Base-by-base conservation (phyloP, 2,888 invertebrate species). In the Phragmatobia fuliginosa region DNA sequence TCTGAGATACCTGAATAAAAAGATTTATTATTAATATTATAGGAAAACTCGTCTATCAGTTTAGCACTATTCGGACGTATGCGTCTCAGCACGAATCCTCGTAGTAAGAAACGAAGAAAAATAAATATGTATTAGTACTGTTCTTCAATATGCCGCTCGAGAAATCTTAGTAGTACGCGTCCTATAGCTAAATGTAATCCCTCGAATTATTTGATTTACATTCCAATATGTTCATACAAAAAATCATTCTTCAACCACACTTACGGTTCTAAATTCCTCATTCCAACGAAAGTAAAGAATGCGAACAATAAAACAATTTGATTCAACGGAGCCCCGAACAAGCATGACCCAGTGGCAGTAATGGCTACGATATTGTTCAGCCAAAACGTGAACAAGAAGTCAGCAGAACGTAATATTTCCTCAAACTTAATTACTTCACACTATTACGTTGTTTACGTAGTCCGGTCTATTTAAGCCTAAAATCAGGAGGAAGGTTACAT, bases 361-460 rank as follows among this genome's bases (percentile, higher is more conserved):
- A 28, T 28, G 5, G 14, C 28, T 10, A 58, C 60, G 45, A 67
- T 61, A 67, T 38, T 32, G 49, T 71, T 68, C 32, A 66, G 61
- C 16, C 66, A 61, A 68, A 62, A 70, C 68, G 32, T 67, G 33
- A 68, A 68, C n/a, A 71, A 33, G 25, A 59, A 58, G n/a, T 65
- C 21, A 66, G 58, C 67, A 41, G 28, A 69, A 65, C 32, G 61
- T 63, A 56, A 61, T 64, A 52, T 59, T 67, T 59, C 31, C 59
- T 59, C 66, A n/a, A 45, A 25, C 65, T 67, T 70, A 71, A 71
- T 66, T 64, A 49, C n/a, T 32, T 56, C 45, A 71, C 60, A 45
- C 49, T 65, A 65, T 68, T 68, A 70, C 41, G 45, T 62, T 56
- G 58, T 32, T 61, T 60, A 41, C n/a, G n/a, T n/a, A n/a, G n/a